Evolutionary conservation across 2,888 invertebrate genomes (phyloP), one percentile per base, ranked within the genome.

Genomic region (Noctua janthina): DNA sequence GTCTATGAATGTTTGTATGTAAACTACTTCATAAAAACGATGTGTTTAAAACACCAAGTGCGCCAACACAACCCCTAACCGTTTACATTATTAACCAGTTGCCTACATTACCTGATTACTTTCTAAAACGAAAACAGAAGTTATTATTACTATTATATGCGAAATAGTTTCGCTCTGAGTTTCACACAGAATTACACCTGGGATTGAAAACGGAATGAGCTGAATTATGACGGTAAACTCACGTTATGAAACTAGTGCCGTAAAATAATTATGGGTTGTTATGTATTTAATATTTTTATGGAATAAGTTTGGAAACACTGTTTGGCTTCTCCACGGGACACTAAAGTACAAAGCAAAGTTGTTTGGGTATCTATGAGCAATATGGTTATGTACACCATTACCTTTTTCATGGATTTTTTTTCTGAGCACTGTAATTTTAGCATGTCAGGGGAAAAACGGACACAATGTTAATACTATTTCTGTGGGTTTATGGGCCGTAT

Each of bases 91-190:
- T 80, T 81, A 83, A 83, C 70, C 68, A 71, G 73, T 74, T 74
- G 17, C 74, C 79, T 80, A 78, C 84, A 88, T 87, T 86, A 79
- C 66, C 69, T 84, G 82, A 84, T 87, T 84, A 88, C 87, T 86
- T 88, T 81, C 75, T 66, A 71, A 83, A 87, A 54, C 51, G 23
- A 75, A 74, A 74, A 39, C 46, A 56, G 70, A 69, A 54, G 35
- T 74, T 54, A 72, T 77, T 39, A 82, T 17, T n/a, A 39, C 54
- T 59, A 73, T 81, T 64, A 46, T 66, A n/a, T 56, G 70, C 39
- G 43, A 83, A 69, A 84, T 69, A 67, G 64, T 68, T 51, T 70
- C 43, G 10, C 15, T 74, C n/a, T 49, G 23, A 56, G 56, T 43
- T 64, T 71, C 43, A 56, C 29, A 67, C 51, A 43, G 2, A 74